These are phyloP conservation scores for Spheniscus humboldti DNA, from an alignment of 2,797 vertebrate species.

Conservation along the genomic window DNA sequence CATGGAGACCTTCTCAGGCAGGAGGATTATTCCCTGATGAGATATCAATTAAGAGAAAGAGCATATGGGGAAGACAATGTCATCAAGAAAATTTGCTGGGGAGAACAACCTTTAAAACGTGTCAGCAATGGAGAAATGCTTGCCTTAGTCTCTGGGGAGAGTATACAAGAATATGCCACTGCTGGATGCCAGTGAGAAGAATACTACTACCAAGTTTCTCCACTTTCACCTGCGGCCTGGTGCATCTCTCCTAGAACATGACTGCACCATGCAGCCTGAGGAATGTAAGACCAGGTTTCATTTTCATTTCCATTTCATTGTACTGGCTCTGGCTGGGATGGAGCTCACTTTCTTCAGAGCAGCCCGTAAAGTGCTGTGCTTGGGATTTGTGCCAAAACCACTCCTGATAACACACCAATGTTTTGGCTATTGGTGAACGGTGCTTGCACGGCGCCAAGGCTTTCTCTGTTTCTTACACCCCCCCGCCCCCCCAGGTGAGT, in stretches of 20 bases:
- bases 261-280: not conserved
- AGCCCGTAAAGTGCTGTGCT: not conserved
- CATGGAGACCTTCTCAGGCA: not conserved
- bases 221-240: not conserved
- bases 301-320: not conserved
- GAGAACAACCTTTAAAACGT: not conserved
- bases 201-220: not conserved
- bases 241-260: not conserved
- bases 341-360: not conserved
- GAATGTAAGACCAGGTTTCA: not conserved
- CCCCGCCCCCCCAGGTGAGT: rapidly evolving
- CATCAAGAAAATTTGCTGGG: not conserved
- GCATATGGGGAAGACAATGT: not conserved
- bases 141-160: not conserved
- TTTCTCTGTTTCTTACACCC: not conserved
- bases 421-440: rapidly evolving
- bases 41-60: not conserved
- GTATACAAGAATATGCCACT: not conserved
- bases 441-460: rapidly evolving
- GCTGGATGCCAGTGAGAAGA: not conserved
- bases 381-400: not conserved
- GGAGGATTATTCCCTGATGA: not conserved
- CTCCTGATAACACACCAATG: not conserved
- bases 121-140: not conserved
- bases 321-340: not conserved